phyloP scores from a whole-genome alignment of 2,113 vertebrate genomes.

The Dicerorhinus sumatrensis region DNA sequence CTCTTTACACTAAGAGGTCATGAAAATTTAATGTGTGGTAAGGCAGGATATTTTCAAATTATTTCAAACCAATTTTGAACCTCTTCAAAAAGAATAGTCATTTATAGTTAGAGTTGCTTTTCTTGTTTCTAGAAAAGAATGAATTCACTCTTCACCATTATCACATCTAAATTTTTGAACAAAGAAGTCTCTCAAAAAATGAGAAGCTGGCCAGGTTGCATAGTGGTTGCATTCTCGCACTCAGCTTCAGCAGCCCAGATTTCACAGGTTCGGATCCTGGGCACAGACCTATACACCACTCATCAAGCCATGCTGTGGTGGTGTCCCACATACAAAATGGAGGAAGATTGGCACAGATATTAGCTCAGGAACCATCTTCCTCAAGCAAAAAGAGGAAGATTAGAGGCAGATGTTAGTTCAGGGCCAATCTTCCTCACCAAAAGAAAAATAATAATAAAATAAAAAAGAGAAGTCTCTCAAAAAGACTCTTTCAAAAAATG shows the following conservation, averaged over 20 bases:
- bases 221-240: too few species aligned
- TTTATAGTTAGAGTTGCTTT: neutral
- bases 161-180: neutral
- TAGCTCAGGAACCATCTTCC: too few species aligned
- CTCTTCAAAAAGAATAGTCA: neutral
- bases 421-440: too few species aligned
- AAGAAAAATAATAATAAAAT: too few species aligned
- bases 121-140: neutral
- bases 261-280: too few species aligned
- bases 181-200: neutral
- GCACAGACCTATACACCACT: too few species aligned
- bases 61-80: neutral
- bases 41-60: constrained; percentile 22
- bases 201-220: neutral
- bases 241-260: too few species aligned
- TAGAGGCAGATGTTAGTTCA: too few species aligned
- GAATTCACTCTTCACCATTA: neutral
- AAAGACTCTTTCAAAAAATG: neutral
- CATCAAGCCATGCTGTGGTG: too few species aligned
- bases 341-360: too few species aligned
- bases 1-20: neutral
- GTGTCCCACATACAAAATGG: too few species aligned
- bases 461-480: neutral
- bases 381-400: too few species aligned
- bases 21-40: neutral